Evolutionary conservation across 2,113 vertebrate genomes (phyloP), one percentile per base, ranked within the genome.

Genomic region (Cavia aperea): DNA sequence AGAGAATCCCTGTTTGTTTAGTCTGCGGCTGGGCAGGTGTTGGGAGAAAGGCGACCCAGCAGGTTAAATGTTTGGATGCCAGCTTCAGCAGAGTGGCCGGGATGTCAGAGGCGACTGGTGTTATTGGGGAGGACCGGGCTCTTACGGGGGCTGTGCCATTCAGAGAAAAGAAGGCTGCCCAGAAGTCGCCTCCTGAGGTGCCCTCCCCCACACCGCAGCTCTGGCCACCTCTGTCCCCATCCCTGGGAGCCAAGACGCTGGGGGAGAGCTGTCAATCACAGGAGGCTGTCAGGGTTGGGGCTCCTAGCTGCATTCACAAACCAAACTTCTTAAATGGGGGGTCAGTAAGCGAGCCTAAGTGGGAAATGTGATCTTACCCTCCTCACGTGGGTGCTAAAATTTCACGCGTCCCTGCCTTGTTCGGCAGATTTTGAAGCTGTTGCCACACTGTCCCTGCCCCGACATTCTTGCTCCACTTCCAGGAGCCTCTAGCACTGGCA

Each of bases 11-110:
- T 98, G 97, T 98, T 98, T 98, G 98, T 98, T 98, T 98, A 98
- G 98, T 98, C 97, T 97, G 97, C 96, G 96, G 97, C 97, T 94
- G 94, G 97, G 98, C 98, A 99, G 99, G 98, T 99, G 99, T 98
- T 97, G 95, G 96, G 94, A 96, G 97, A 97, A 97, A 97, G 95
- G 96, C 93, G 54, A 92, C 90, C 91, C 92, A 95, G 96, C 97
- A 98, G 97, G 97, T 98, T 98, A 97, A 98, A 97, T 95, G 96
- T 94, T 96, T 96, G 81, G 2, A 94, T 92, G 83, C 92, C 62
- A 2, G 94, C 97, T 98, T 97, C 96, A 97, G 93, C 81, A 81
- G 86, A 95, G 95, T 46, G 18, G 95, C 56, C 56, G 56, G 56
- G n/a, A n/a, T 94, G 90, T 90, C 94, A 95, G 31, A 66, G 31